Conservation (phyloP, 2,888 invertebrate species). For the Fragum sueziense region DNA sequence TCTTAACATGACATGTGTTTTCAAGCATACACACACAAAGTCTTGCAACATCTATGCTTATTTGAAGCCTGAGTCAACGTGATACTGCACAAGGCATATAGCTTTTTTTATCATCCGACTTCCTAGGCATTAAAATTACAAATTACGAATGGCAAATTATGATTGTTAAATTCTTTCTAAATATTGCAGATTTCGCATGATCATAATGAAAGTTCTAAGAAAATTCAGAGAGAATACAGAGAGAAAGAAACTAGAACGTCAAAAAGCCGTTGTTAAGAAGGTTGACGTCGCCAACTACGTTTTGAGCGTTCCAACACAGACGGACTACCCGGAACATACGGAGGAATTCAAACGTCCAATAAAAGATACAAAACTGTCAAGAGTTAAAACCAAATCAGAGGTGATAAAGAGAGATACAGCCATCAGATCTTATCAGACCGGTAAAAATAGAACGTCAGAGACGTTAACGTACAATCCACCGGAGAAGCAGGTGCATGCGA, state of each 20-base stretch:
- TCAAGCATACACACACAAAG: no score
- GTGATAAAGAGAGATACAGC: slow-evolving; percentile 1
- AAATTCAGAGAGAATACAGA: slow-evolving; percentile 49
- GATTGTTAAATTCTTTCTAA: not conserved
- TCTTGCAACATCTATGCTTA: no score
- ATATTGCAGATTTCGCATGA: slow-evolving; percentile 14
- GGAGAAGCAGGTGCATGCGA: not conserved
- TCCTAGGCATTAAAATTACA: not conserved
- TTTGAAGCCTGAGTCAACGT: no score
- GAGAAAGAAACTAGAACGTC: slow-evolving; percentile 9
- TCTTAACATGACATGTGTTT: no score
- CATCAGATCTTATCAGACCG: not conserved
- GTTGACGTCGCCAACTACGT: slow-evolving; percentile 17
- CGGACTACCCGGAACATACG: slow-evolving; percentile 7
- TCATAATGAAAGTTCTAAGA: slow-evolving; percentile 51
- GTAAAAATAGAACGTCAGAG: not conserved
- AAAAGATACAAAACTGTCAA: slow-evolving; percentile 5
- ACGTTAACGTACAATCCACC: not conserved
- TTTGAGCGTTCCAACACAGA: slow-evolving; percentile 15
- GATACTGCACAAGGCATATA: no score
- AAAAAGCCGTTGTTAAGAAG: slow-evolving; percentile 4
- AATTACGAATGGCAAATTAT: not conserved
- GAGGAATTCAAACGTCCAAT: not conserved
- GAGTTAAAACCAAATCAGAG: not conserved
- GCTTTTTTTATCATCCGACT: no score